Conservation (phyloP, 2,797 vertebrate species). For the Limnodromus scolopaceus region DNA sequence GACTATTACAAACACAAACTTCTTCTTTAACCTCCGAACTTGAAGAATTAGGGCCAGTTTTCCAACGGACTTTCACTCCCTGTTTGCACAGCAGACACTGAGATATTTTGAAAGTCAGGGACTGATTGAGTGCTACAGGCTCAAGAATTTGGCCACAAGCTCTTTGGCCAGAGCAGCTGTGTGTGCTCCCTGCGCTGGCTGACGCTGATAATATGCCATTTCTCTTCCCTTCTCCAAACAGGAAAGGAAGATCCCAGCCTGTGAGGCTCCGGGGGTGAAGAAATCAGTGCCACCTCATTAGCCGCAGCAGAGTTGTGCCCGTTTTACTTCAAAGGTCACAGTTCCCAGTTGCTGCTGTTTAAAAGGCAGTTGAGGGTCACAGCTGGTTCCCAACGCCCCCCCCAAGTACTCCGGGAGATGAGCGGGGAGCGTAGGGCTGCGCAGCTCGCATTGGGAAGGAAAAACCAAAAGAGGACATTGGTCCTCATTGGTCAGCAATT, state of each 20-base stretch:
- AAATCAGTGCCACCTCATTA: not conserved
- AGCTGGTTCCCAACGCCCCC: not conserved
- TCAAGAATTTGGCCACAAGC: not conserved
- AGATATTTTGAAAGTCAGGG: not conserved
- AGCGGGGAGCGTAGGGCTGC: not conserved
- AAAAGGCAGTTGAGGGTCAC: not conserved
- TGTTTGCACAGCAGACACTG: not conserved
- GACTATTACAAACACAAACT: rapidly evolving
- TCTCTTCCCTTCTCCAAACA: not conserved
- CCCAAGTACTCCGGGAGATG: not conserved
- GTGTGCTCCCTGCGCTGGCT: not conserved
- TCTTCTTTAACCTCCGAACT: not conserved
- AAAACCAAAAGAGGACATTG: not conserved
- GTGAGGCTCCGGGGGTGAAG: not conserved
- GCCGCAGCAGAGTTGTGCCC: not conserved
- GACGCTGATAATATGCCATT: rapidly evolving
- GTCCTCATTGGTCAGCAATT: not conserved
- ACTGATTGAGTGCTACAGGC: not conserved
- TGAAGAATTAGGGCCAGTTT: not conserved
- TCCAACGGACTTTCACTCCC: not conserved
- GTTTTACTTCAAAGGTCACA: not conserved
- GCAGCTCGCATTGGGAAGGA: rapidly evolving
- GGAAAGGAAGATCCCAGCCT: not conserved
- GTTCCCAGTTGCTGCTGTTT: not conserved
- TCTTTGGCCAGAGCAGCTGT: not conserved